Percentiles rank a stretch among this genome's conserved stretches.
These are phyloP conservation scores for Drosophila orena DNA, from an alignment of 1,140 invertebrate species.

Conservation along the genomic window DNA sequence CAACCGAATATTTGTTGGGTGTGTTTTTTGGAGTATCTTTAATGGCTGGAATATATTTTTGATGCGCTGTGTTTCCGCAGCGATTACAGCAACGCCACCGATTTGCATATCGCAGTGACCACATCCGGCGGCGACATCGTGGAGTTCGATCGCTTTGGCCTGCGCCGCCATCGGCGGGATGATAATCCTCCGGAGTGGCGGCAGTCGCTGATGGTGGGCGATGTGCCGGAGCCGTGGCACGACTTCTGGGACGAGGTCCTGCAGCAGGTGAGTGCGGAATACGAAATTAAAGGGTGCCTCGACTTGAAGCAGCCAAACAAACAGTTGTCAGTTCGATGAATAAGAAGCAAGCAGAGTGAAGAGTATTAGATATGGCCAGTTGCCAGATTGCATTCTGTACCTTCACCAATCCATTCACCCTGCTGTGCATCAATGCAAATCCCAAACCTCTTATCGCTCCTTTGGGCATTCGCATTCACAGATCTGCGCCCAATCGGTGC, in stretches of 20 bases:
- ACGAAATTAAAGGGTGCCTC: slow-evolving; percentile 3
- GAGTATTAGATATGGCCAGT: too few relatives aligned
- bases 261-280: slow-evolving; percentile 86
- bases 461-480: slow-evolving; percentile 54
- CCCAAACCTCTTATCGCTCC: slow-evolving; percentile 12
- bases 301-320: too few relatives aligned
- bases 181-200: slow-evolving; percentile 85
- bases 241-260: slow-evolving; percentile 91
- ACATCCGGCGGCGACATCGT: slow-evolving; percentile 90
- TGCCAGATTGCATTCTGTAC: not conserved
- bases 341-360: too few relatives aligned
- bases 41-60: slow-evolving; percentile 53
- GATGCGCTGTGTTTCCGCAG: slow-evolving; percentile 85
- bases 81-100: slow-evolving; percentile 91
- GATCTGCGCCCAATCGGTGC: slow-evolving; percentile 87
- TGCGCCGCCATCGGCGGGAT: slow-evolving; percentile 85
- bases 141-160: slow-evolving; percentile 91
- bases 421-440: slow-evolving; percentile 26
- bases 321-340: too few relatives aligned
- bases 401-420: not conserved
- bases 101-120: slow-evolving; percentile 93
- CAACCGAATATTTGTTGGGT: not conserved
- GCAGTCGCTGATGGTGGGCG: slow-evolving; percentile 90
- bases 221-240: slow-evolving; percentile 88
- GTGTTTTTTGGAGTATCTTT: slow-evolving; percentile 28